These are phyloP conservation scores for Ailurus styani DNA, from an alignment of 2,113 vertebrate species.

Conservation along the genomic window DNA sequence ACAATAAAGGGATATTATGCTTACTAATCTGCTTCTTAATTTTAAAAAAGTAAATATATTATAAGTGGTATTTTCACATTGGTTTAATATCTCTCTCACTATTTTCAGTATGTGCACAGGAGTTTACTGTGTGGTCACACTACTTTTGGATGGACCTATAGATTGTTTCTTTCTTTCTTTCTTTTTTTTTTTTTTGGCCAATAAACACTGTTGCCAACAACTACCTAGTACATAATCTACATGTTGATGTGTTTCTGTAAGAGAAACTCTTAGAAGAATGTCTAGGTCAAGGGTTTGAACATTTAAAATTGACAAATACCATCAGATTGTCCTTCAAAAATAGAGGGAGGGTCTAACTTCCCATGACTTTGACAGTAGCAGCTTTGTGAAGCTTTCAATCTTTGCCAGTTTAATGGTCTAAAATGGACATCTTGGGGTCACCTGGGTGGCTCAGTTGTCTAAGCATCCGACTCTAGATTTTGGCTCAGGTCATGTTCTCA, in stretches of 20 bases:
- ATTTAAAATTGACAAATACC: background rate
- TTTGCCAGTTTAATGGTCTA: background rate
- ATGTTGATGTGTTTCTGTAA: background rate
- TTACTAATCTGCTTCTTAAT: background rate
- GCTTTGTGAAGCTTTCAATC: background rate
- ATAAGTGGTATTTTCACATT: background rate
- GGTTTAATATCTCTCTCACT: background rate
- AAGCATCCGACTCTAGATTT: background rate
- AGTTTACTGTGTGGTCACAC: background rate
- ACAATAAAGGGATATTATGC: background rate
- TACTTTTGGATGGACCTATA: background rate
- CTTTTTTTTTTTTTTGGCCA: background rate
- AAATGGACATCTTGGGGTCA: background rate
- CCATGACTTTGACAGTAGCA: background rate
- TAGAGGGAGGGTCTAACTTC: background rate
- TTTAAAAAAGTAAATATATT: background rate
- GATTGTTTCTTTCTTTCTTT: background rate
- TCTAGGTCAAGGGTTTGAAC: background rate
- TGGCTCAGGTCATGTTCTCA: background rate
- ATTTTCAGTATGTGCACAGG: background rate
- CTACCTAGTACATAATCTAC: background rate
- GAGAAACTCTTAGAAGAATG: background rate
- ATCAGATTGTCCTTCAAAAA: background rate
- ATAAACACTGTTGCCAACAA: background rate
- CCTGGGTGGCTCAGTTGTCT: background rate